Evolutionary conservation across 2,888 invertebrate species (phyloP), one percentile per base, ranked within the genome.

Genomic region (Chrysolina americana): DNA sequence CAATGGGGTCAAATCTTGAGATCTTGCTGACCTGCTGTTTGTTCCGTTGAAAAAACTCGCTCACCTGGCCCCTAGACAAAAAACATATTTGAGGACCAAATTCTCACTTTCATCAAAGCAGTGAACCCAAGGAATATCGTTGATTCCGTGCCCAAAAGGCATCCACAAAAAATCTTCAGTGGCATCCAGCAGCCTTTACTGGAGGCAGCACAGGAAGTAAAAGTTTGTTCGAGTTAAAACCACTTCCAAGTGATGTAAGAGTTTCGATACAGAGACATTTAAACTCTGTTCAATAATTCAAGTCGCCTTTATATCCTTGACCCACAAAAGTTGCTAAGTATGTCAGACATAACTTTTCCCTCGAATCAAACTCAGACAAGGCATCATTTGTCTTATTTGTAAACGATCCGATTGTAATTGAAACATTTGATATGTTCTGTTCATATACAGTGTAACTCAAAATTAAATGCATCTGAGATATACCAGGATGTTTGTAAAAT

Each of bases 271-370:
- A n/a, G 59, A n/a, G 36, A 15, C 23, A 59, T 59, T 59, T 36
- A 28, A 59, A 59, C 9, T 15, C 59, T 36, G n/a, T 15, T 59
- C 28, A 59, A 28, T 59, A 15, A 59, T 59, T 59, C 59, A 59
- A 59, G 59, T 59, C 59, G n/a, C 28, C 59, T 59, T 28, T 11
- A 36, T 36, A 59, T 59, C 59, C 59, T 59, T 59, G 59, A 59
- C 59, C 59, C n/a, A 15, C 5, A 59, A 59, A 28, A n/a, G 11
- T 59, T 59, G 59, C 6, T 15, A 59, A 59, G 36, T 59, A 17
- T 59, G 59, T 59, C 59, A 59, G 59, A 59, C 59, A n/a, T 28
- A 59, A 59, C 59, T 59, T 59, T 59, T 59, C 36, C 59, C 28
- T 59, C 59, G 59, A 59, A 6, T 28, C n/a, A 59, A 59, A 23